Evolutionary conservation across 64 coral and sea anemone species (phyloP).

Genomic region (Pachyseris speciosa): DNA sequence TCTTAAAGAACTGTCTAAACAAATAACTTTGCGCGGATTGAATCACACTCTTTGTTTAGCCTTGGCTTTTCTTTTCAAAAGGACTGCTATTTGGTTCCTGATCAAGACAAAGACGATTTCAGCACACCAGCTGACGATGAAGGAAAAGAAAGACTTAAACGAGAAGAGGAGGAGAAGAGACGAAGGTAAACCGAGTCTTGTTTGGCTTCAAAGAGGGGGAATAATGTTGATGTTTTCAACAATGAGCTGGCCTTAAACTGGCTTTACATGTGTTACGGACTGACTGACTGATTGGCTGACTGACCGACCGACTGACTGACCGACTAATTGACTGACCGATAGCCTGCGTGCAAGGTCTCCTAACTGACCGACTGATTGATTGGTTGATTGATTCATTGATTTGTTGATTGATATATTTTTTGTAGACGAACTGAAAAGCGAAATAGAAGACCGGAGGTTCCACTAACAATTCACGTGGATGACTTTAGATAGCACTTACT

Average conservation of each 20-base stretch:
- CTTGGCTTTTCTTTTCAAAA: not conserved
- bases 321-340: not conserved
- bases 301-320: not conserved
- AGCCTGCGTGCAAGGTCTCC: not conserved
- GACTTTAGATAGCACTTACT: conserved; percentile 65
- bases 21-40: too few relatives aligned
- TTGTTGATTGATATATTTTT: not conserved
- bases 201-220: too few relatives aligned
- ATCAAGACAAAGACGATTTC: conserved; percentile 70
- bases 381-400: not conserved
- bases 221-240: too few relatives aligned
- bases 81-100: conserved; percentile 29
- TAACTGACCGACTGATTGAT: not conserved
- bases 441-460: conserved; percentile 45
- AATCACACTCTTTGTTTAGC: not conserved
- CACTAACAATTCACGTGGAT: conserved; percentile 80
- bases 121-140: conserved; percentile 74
- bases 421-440: conserved; percentile 46
- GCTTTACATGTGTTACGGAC: not conserved
- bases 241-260: too few relatives aligned
- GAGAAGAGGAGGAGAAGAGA: conserved; percentile 73
- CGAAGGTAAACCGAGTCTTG: conserved; percentile 34
- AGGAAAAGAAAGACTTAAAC: conserved; percentile 55
- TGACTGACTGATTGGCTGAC: not conserved
- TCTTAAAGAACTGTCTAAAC: too few relatives aligned